Base-by-base conservation (phyloP, 1,140 invertebrate species). In the Agrilus planipennis region DNA sequence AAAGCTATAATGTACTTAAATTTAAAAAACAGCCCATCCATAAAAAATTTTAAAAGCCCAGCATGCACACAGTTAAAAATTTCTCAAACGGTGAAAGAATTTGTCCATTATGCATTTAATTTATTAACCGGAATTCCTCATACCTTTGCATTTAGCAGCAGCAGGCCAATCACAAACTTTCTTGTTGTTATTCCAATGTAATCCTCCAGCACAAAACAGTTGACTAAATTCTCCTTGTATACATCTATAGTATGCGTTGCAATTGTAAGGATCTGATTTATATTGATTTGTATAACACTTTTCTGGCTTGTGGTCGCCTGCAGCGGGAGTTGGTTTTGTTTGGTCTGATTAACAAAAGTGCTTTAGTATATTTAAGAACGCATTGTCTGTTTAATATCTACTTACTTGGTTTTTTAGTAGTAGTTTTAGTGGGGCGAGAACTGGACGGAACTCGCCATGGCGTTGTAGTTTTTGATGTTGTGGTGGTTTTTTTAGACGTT, bases 131-230 rank as follows among this genome's bases (percentile, higher is more conserved):
- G n/a, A n/a, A n/a, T n/a, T n/a, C n/a, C n/a, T n/a, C n/a, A n/a
- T n/a, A n/a, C n/a, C 30, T 15, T 2, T 32, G 53, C 85, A 89
- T 50, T 79, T 77, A 1, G 79, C 83, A 10, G 66, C 65, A 12
- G 64, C 63, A 2, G 84, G 84, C 84, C 84, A 89, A 53, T 90
- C 85, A 47, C 85, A 89, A 5, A 75, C 64, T n/a, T 68, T 66
- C 11, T 64, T 63, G 2, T 61, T 55, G 6, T 61, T 56, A 49
- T 86, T 84, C 84, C 84, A 90, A 52, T 89, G 82, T n/a, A 89
- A 57, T 21, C 82, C 82, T 1, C 77, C 73, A 0, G 83, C 76
- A 55, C 86, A 89, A 17, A 75, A 71, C 47, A 83, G 76, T 19
- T 72, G 75, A 28, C 66, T 68, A 37, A 79, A 67, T 37, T 77